Percentiles rank a stretch among this genome's conserved stretches.
Conservation (phyloP, 1,140 invertebrate species). For the Oncopodura yosiiana region DNA sequence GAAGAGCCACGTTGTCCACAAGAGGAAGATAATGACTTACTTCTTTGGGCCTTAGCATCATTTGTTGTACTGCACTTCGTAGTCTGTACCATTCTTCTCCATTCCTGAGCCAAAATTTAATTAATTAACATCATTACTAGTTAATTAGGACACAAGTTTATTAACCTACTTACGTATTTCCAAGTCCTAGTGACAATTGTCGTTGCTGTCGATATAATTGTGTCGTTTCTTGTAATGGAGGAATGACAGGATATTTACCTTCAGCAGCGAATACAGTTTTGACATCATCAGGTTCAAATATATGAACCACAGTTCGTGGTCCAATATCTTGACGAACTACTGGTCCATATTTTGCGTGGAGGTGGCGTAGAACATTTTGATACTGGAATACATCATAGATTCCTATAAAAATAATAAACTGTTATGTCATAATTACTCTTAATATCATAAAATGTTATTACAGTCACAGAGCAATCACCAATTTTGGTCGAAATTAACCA, state of each 20-base stretch:
- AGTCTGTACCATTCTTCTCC: slow-evolving; percentile 47
- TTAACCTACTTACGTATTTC: slow-evolving; percentile 43
- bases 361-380: slow-evolving; percentile 36
- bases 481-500: too few relatives aligned
- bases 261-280: slow-evolving; percentile 40
- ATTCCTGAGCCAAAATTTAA: too few relatives aligned
- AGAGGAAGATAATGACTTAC: slow-evolving; percentile 42
- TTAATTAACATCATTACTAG: not conserved
- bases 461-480: too few relatives aligned
- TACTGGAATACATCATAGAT: slow-evolving; percentile 37
- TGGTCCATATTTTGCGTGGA: slow-evolving; percentile 38
- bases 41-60: slow-evolving; percentile 43
- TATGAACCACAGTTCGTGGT: slow-evolving; percentile 36
- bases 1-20: slow-evolving; percentile 40
- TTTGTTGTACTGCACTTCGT: slow-evolving; percentile 41
- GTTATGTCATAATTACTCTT: too few relatives aligned
- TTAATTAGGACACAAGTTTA: not conserved
- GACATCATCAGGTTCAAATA: slow-evolving; percentile 41
- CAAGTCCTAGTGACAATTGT: slow-evolving; percentile 46
- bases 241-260: slow-evolving; percentile 44
- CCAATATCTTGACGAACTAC: slow-evolving; percentile 39
- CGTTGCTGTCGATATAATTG: slow-evolving; percentile 44
- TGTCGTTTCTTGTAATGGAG: slow-evolving; percentile 45
- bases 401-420: slow-evolving; percentile 27
- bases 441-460: too few relatives aligned